These are phyloP conservation scores for Alauda arvensis DNA, from an alignment of 2,797 vertebrate genomes.

Conservation along the genomic window DNA sequence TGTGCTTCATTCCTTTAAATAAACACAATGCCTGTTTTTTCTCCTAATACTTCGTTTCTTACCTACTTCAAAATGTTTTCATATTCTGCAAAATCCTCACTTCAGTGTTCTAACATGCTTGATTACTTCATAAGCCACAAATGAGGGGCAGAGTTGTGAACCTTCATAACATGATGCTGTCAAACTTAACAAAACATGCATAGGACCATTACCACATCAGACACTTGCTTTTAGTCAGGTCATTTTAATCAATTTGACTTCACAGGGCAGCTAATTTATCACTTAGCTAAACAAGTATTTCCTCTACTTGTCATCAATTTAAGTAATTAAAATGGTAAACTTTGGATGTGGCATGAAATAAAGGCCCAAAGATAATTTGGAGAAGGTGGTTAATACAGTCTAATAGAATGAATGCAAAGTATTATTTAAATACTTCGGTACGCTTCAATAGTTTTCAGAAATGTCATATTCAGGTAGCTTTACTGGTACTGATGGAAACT, in stretches of 20 bases:
- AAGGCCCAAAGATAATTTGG: conserved; percentile 29
- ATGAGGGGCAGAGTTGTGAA: conserved; percentile 40
- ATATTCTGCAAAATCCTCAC: neutral
- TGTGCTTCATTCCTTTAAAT: neutral
- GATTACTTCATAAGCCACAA: conserved; percentile 38
- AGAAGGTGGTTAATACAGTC: conserved; percentile 22
- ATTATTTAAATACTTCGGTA: conserved; percentile 15
- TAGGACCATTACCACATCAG: conserved; percentile 42
- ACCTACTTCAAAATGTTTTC: neutral
- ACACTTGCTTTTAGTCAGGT: conserved; percentile 47
- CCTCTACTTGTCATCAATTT: conserved; percentile 49
- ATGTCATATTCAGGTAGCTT: neutral
- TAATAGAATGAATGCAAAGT: neutral
- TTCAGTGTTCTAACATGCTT: neutral
- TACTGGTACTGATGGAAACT: neutral
- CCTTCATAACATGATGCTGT: conserved; percentile 48
- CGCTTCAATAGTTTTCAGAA: neutral
- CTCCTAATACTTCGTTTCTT: neutral
- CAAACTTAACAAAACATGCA: conserved; percentile 48
- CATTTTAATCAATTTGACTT: conserved; percentile 54
- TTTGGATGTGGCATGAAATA: conserved; percentile 33
- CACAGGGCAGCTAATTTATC: conserved; percentile 58
- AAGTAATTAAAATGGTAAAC: conserved; percentile 56
- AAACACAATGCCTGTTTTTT: neutral
- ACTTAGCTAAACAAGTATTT: conserved; percentile 59